phyloP scores from a whole-genome alignment of 2,888 invertebrate genomes.

The Folsomia candida region DNA sequence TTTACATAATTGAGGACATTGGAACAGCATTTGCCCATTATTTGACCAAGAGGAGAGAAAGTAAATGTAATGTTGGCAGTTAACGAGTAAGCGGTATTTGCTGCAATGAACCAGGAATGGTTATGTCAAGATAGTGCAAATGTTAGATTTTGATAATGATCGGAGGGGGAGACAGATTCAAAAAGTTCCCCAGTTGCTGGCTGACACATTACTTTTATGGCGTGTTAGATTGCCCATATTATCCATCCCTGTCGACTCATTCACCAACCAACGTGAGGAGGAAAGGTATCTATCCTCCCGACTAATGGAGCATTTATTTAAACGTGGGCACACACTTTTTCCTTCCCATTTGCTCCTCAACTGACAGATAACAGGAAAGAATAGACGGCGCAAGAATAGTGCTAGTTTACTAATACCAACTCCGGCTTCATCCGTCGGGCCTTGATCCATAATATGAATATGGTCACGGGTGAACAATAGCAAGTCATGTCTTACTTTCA shows the following conservation, averaged over 20 bases:
- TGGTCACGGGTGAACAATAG: background rate
- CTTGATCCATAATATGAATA: background rate
- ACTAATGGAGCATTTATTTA: slow-evolving; percentile 8
- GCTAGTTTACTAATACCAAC: no score
- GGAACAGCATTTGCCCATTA: background rate
- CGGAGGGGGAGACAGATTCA: background rate
- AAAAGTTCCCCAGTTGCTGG: background rate
- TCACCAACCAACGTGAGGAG: background rate
- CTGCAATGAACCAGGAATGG: background rate
- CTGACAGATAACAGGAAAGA: background rate
- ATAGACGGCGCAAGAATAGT: no score
- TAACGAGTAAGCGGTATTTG: background rate
- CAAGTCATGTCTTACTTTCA: background rate
- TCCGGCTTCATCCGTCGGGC: no score
- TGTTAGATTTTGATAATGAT: background rate
- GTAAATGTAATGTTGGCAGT: background rate
- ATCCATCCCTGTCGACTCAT: slow-evolving; percentile 3
- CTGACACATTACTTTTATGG: slow-evolving; percentile 21
- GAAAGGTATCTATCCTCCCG: background rate
- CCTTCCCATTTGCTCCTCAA: slow-evolving; percentile 1
- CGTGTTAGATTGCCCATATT: slow-evolving; percentile 19
- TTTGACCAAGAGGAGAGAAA: background rate
- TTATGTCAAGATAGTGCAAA: background rate
- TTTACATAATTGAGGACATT: background rate
- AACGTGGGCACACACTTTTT: background rate